Evolutionary conservation across 1,140 invertebrate genomes (phyloP).

Genomic region (Rhagoletis pomonella): DNA sequence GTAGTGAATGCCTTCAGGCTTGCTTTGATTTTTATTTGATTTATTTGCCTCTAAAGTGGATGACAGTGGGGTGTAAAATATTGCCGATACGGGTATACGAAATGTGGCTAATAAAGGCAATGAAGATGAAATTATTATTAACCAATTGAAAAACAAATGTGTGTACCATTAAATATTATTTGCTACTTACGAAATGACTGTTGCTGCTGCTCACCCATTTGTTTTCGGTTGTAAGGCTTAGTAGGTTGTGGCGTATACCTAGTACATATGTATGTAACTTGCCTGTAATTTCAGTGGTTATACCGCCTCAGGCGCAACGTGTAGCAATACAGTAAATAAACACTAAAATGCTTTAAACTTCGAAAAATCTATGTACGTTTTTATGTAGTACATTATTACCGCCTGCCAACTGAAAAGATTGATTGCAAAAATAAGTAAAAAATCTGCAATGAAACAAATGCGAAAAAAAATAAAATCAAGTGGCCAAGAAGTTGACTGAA

Average conservation of each 20-base stretch:
- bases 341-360: not conserved
- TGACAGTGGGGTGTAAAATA: not conserved
- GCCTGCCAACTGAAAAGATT: not conserved
- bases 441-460: not conserved
- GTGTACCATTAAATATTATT: conserved; percentile 18
- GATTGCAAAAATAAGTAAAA: not conserved
- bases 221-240: not conserved
- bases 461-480: too few species aligned
- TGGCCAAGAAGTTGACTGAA: not conserved
- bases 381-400: not conserved
- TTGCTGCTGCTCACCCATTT: not conserved
- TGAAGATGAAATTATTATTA: conserved; percentile 29
- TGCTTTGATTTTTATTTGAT: conserved; percentile 14
- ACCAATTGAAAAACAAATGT: conserved; percentile 36
- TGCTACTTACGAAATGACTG: conserved; percentile 1
- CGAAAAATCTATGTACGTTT: not conserved
- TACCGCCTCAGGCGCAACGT: too few species aligned
- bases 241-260: too few species aligned
- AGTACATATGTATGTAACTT: too few species aligned
- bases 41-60: not conserved
- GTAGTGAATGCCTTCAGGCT: not conserved
- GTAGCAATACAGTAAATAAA: too few species aligned
- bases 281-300: too few species aligned
- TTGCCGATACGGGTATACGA: not conserved
- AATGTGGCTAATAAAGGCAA: conserved; percentile 13